Conservation (phyloP, 2,113 vertebrate species). For the Petrocephalus microphthalmus region DNA sequence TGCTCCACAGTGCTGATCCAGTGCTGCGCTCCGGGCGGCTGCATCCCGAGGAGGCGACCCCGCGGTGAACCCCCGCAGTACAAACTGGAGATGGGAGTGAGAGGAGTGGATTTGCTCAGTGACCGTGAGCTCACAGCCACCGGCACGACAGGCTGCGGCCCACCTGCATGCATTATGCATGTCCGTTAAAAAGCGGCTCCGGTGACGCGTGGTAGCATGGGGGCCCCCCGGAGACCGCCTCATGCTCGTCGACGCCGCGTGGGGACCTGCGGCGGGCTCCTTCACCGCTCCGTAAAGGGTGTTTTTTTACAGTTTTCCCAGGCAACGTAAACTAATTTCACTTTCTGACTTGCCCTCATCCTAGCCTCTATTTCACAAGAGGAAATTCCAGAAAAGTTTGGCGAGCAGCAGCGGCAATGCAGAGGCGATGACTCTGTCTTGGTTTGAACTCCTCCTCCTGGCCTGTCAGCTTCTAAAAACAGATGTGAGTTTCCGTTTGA, state of each 20-base stretch:
- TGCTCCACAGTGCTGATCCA: too few species aligned
- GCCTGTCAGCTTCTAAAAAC: neutral
- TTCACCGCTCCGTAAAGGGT: neutral
- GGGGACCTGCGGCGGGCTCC: neutral
- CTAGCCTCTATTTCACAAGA: neutral
- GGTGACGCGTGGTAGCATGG: neutral
- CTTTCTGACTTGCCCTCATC: neutral
- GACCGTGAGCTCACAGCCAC: neutral
- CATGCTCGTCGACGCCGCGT: neutral
- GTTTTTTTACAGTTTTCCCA: neutral
- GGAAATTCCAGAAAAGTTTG: neutral
- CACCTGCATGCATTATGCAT: slow-evolving; percentile 1
- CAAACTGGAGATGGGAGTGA: neutral
- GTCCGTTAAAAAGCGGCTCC: neutral
- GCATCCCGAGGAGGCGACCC: neutral
- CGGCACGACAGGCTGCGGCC: neutral
- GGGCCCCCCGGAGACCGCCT: neutral
- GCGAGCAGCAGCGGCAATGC: neutral
- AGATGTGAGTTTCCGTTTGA: neutral
- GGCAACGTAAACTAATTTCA: neutral
- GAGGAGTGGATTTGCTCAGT: neutral
- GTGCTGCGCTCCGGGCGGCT: neutral
- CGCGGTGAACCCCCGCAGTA: neutral
- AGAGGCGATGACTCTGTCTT: neutral
- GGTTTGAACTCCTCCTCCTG: neutral